Evolutionary conservation across 2,888 invertebrate genomes (phyloP), one percentile per base, ranked within the genome.

Genomic region (Lasius platythorax): DNA sequence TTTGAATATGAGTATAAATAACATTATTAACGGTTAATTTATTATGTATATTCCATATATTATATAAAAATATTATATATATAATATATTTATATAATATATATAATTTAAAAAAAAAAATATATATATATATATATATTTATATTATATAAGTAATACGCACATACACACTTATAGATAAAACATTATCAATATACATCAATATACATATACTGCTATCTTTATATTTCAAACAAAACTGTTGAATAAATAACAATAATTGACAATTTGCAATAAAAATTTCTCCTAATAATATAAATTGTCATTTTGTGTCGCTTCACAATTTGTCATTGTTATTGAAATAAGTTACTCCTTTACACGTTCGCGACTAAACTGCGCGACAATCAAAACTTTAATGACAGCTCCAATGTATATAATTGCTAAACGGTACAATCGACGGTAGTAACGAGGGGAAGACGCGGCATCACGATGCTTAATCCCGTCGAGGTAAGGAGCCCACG

Each of bases 311-410:
- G 18, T 23, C 23, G 15, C 12, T 37, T 67, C 11, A 23, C 23
- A 30, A 56, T n/a, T 78, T 8, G 3, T n/a, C 18, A 68, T 78
- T 68, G 68, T 78, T 56, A 56, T 68, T 78, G 40, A 68, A 78
- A 78, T 68, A 30, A 43, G 30, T 78, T 68, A 40, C 67, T 67
- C 43, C 15, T 43, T n/a, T 68, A 58, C 30, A 56, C 40, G 43
- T 46, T 78, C 30, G 56, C 15, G 68, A 78, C 28, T 78, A 40
- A 78, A 56, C 37, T 67, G 40, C 5, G 28, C 15, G 28, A 68
- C 56, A 68, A 78, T 58, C 37, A 56, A 78, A 78, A 78, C 56
- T 78, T 78, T 58, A 78, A 58, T 30, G 30, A 28, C 37, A 50
- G 63, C 18, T 12, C 18, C 11, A 58, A 64, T n/a, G 28, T 53